A percentile compares a stretch with the other conserved stretches of the same genome.
Evolutionary conservation across 1,140 invertebrate genomes (phyloP).

Genomic region (Cydia pomonella): DNA sequence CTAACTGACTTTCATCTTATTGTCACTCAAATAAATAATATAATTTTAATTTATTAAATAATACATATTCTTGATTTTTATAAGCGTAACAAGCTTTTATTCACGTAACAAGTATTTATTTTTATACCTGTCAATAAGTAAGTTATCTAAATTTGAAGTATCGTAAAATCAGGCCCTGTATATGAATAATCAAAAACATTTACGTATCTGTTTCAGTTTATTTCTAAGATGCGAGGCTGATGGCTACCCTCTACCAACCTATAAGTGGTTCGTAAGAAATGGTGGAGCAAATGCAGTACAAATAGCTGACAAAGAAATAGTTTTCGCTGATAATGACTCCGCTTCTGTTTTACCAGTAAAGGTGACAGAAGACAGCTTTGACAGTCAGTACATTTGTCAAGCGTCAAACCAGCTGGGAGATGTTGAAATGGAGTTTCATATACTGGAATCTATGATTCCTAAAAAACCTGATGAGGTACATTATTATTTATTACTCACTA

Average conservation of each 20-base stretch:
- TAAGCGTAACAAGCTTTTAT: no score
- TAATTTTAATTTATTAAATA: no score
- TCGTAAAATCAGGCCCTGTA: no score
- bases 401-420: slow-evolving; percentile 55
- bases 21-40: no score
- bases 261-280: slow-evolving; percentile 58
- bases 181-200: not conserved
- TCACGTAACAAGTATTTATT: no score
- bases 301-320: slow-evolving; percentile 50
- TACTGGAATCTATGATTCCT: slow-evolving; percentile 54
- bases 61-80: no score
- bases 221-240: slow-evolving; percentile 55
- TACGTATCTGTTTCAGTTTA: slow-evolving; percentile 50
- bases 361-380: slow-evolving; percentile 45
- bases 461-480: slow-evolving; percentile 51
- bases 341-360: slow-evolving; percentile 47
- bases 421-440: slow-evolving; percentile 45
- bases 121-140: no score
- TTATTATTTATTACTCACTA: not conserved
- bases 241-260: slow-evolving; percentile 56
- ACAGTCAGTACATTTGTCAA: slow-evolving; percentile 52
- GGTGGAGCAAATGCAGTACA: slow-evolving; percentile 46
- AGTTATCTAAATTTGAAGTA: no score
- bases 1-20: no score
- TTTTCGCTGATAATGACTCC: slow-evolving; percentile 44